A percentile compares a stretch with the other conserved stretches of the same genome.
Conservation (phyloP, 2,888 invertebrate species). For the Tenthredo mesomela region DNA sequence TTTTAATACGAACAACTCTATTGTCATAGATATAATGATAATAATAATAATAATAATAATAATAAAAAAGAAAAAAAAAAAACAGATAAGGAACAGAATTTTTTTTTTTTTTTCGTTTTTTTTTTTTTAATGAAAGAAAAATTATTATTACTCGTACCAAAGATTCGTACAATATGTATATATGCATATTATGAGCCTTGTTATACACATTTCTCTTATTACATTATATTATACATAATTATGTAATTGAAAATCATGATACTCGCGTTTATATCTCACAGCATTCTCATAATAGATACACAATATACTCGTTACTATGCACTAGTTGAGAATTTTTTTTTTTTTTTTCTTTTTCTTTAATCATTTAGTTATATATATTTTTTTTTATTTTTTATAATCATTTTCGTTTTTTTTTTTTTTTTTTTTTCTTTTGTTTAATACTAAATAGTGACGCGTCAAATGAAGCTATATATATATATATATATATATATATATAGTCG, state of each 20-base stretch:
- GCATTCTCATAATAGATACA: constrained; percentile 23
- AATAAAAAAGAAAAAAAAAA: not conserved
- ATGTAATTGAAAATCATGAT: constrained; percentile 2
- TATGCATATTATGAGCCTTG: constrained; percentile 8
- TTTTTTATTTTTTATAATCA: not conserved
- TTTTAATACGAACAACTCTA: constrained; percentile 33
- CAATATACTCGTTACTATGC: not conserved
- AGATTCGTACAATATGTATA: constrained; percentile 14
- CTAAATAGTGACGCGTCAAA: constrained; percentile 34
- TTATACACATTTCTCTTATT: constrained; percentile 4
- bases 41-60: no score
- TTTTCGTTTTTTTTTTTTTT: not conserved
- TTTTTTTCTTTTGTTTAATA: not conserved
- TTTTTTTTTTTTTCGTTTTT: not conserved
- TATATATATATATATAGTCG: not conserved
- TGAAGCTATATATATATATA: constrained; percentile 6
- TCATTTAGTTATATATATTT: not conserved
- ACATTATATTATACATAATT: not conserved
- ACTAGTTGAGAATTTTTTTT: not conserved
- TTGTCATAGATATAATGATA: not conserved
- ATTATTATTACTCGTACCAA: not conserved
- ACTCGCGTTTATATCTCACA: not conserved
- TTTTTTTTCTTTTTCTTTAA: not conserved
- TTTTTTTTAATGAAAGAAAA: not conserved
- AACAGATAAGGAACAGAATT: not conserved